Conservation (phyloP, 1,140 invertebrate species). For the Bombus picipes region DNA sequence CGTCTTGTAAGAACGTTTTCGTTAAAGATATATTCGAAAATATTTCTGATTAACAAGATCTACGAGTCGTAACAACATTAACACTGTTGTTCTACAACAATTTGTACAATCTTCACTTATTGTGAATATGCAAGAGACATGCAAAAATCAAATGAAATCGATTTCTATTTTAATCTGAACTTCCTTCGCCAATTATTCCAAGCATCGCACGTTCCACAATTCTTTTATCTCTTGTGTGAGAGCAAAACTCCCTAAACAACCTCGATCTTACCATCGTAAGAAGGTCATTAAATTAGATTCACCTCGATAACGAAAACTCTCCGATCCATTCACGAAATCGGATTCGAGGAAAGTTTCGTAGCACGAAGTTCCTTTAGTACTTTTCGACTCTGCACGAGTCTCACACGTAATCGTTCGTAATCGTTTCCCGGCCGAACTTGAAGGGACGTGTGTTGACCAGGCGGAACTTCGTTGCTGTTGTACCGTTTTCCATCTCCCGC, state of each 20-base stretch:
- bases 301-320: conserved; percentile 1
- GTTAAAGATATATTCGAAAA: too few relatives aligned
- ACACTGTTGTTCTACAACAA: too few relatives aligned
- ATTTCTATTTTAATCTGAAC: background rate
- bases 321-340: background rate
- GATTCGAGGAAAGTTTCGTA: background rate
- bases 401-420: conserved; percentile 17
- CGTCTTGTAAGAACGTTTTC: too few relatives aligned
- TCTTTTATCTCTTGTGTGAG: background rate
- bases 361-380: background rate
- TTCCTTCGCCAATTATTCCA: background rate
- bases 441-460: background rate
- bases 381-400: background rate
- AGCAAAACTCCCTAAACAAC: background rate
- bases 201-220: background rate
- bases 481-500: background rate
- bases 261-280: background rate
- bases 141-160: too few relatives aligned
- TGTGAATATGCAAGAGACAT: too few relatives aligned
- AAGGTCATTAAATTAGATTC: conserved; percentile 4
- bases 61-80: too few relatives aligned
- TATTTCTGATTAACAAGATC: too few relatives aligned
- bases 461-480: background rate
- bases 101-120: too few relatives aligned
- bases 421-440: conserved; percentile 7